Evolutionary conservation across 2,888 invertebrate species (phyloP), one percentile per base, ranked within the genome.

Genomic region (Nineta flava): DNA sequence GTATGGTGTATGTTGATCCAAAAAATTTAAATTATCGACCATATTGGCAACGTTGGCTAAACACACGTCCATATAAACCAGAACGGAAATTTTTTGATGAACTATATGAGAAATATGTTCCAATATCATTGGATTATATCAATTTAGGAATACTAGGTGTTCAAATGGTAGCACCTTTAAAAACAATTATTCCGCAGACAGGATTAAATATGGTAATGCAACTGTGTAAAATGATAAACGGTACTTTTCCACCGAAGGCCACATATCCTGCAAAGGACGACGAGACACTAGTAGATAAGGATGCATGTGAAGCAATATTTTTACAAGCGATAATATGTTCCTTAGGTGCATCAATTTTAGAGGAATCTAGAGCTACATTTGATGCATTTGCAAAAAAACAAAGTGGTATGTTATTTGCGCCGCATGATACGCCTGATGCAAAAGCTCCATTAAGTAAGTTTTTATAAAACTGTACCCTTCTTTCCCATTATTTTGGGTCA

Each of bases 1-100:
- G 92, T 32, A 92, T 94, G 91, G 91, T 94, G 9, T 94, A 82
- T 59, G 90, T 94, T 0, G 92, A 93, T 61, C 91, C 93, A 0
- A 91, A 91, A 67, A 90, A 90, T 66, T 71, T 94, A 53, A 87
- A 91, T 0, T 90, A 81, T 60, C 73, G 78, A 51, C 92, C 93
- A 0, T 92, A 77, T 66, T 92, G 93, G 90, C 75, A 85, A 51
- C 78, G 83, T 58, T 94, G 92, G 91, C 65, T 84, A 4, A 68
- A 69, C 51, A 61, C 73, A 1, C 70, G 79, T 38, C 71, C 68
- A 52, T 75, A 72, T 59, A 59, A 61, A 48, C 62, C 62, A 2
- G 73, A 75, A 56, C 60, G 61, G 41, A 65, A 63, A 49, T 60
- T 62, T 16, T 61, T 76, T 26, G 61, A 68, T 47, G 71, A 72